phyloP scores from a whole-genome alignment of 1,140 invertebrate genomes.

The Copidosoma floridanum region DNA sequence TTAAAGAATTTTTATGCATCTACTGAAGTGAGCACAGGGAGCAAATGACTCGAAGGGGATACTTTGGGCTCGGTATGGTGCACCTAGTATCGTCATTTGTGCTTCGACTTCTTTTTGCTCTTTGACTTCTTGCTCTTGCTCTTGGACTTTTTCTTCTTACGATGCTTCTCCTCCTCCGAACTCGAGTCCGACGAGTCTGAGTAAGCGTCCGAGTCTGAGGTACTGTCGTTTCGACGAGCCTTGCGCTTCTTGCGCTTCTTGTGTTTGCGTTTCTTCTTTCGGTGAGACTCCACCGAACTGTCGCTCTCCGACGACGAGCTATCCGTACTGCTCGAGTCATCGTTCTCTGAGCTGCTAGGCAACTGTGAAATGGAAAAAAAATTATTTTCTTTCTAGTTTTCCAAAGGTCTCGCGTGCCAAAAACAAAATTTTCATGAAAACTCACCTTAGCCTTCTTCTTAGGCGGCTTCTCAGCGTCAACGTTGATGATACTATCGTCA shows the following conservation, averaged over 20 bases:
- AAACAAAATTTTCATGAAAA: neutral
- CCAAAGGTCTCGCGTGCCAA: no score
- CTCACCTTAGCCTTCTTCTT: slow-evolving; percentile 40
- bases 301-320: slow-evolving; percentile 43
- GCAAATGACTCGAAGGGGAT: no score
- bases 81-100: slow-evolving; percentile 49
- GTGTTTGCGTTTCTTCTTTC: slow-evolving; percentile 51
- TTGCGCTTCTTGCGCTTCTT: slow-evolving; percentile 53
- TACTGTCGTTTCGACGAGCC: slow-evolving; percentile 42
- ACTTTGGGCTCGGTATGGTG: neutral
- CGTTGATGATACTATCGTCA: slow-evolving; percentile 36
- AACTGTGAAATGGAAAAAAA: neutral
- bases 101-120: slow-evolving; percentile 60
- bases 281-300: slow-evolving; percentile 52
- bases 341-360: slow-evolving; percentile 43
- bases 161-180: slow-evolving; percentile 55
- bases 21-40: no score
- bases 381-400: no score
- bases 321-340: slow-evolving; percentile 42
- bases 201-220: slow-evolving; percentile 48
- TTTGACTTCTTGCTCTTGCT: slow-evolving; percentile 53
- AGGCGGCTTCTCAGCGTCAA: slow-evolving; percentile 37
- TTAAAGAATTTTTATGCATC: no score
- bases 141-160: slow-evolving; percentile 55
- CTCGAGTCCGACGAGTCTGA: slow-evolving; percentile 53